Evolutionary conservation across 1,140 invertebrate genomes (phyloP), one percentile per base, ranked within the genome.

Genomic region (Caenorhabditis brenneri): DNA sequence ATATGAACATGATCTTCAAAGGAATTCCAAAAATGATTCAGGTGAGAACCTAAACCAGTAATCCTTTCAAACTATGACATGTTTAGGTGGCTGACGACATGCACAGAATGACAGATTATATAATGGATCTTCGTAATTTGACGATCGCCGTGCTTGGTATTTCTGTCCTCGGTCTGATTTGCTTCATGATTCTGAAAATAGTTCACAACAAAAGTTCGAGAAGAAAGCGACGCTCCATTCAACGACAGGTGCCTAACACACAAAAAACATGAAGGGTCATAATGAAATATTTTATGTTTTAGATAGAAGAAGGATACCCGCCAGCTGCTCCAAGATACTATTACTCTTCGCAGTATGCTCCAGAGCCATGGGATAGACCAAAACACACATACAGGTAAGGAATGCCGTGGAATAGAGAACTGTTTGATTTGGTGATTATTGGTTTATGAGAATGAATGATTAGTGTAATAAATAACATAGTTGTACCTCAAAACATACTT

Each of bases 1-100:
- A 87, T 58, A 86, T 87, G 81, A 87, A 87, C 55, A 81, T 86
- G 53, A 85, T 87, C 79, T 87, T 87, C 24, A 85, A 86, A 48
- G 87, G 87, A n/a, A 88, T 88, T 31, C 87, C 87, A 7, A 88
- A 88, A 55, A 88, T 88, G 84, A 88, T 88, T 81, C 87, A 88
- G 84, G 87, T 87, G 16, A 74, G 0, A 12, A 12, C 29, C 36
- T 36, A 46, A n/a, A 9, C 27, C 15, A 7, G 1, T 1, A 5
- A 15, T 42, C 39, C 15, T 9, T 24, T 15, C n/a, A 33, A 22
- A 65, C 15, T n/a, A 3, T 22, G 12, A 22, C 29, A 15, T 46
- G 36, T 88, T 19, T 46, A 88, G 87, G 87, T 88, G 1, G 87
- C 87, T 6, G 87, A 88, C 48, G 87, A 88, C 80, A 88, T 88